phyloP scores from a whole-genome alignment of 2,797 vertebrate genomes.

The Periophthalmus magnuspinnatus region DNA sequence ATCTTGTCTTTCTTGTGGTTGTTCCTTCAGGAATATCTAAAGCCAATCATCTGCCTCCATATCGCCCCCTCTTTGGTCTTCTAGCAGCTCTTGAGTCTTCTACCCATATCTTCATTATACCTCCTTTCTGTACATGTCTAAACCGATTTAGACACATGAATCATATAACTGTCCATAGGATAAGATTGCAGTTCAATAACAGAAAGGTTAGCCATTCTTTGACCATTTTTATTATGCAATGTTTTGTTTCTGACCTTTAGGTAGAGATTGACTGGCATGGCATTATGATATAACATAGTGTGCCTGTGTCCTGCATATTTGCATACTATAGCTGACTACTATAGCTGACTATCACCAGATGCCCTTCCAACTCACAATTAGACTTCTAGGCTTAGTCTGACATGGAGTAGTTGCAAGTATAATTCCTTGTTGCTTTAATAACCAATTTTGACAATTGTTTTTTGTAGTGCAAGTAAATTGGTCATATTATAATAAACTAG shows the following conservation, averaged over 20 bases:
- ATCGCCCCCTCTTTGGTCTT: neutral
- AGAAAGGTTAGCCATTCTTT: neutral
- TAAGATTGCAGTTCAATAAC: neutral
- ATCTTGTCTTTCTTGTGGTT: neutral
- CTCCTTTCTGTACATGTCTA: neutral
- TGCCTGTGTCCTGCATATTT: neutral
- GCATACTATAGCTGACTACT: neutral
- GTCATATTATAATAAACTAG: neutral
- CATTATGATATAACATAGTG: constrained; percentile 1
- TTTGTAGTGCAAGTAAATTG: neutral
- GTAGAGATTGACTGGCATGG: neutral
- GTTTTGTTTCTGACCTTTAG: neutral
- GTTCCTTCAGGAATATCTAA: neutral
- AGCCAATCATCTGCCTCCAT: neutral
- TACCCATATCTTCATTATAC: neutral
- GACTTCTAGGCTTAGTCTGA: too few relatives aligned
- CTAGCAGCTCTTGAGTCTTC: neutral
- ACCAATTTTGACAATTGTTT: neutral
- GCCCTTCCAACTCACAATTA: too few relatives aligned
- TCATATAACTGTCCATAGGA: neutral
- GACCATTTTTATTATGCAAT: neutral
- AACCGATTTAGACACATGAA: neutral
- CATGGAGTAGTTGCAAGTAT: neutral
- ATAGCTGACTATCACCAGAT: neutral
- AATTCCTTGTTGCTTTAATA: neutral